phyloP scores from a whole-genome alignment of 2,888 invertebrate genomes.

The Octonoba sinensis region DNA sequence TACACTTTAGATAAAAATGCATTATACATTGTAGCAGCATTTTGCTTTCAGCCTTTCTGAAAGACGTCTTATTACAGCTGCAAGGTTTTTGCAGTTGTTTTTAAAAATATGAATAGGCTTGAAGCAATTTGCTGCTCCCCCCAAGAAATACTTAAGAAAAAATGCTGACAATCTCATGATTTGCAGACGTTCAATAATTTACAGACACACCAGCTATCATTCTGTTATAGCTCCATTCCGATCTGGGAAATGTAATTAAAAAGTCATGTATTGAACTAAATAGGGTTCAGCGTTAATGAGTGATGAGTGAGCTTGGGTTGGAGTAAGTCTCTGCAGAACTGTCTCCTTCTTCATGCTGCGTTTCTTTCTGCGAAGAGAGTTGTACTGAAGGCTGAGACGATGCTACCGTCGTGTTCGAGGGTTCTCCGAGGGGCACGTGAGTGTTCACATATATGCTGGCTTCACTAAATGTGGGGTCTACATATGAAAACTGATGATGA shows the following conservation, averaged over 20 bases:
- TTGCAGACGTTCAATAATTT: conserved; percentile 56
- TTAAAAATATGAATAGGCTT: conserved; percentile 60
- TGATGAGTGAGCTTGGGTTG: conserved; percentile 57
- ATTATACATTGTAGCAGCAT: conserved; percentile 52
- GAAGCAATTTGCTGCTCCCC: conserved; percentile 55
- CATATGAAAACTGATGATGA: conserved; percentile 61
- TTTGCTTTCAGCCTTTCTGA: conserved; percentile 61
- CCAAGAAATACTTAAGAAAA: conserved; percentile 29
- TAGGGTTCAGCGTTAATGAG: conserved; percentile 58
- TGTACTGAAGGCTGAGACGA: conserved; percentile 47
- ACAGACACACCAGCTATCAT: conserved; percentile 60
- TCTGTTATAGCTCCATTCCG: conserved; percentile 27
- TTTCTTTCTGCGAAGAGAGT: conserved; percentile 41
- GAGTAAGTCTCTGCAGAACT: conserved; percentile 49
- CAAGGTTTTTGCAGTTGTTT: conserved; percentile 37
- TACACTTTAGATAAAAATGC: conserved; percentile 63
- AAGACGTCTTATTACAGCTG: conserved; percentile 48
- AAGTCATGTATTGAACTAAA: conserved; percentile 49
- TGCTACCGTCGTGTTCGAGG: conserved; percentile 31
- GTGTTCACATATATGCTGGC: conserved; percentile 62
- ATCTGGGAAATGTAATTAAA: conserved; percentile 34
- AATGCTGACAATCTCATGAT: conserved; percentile 36
- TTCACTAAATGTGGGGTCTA: conserved; percentile 50
- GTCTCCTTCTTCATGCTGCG: conserved; percentile 26
- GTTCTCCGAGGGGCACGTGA: conserved; percentile 36